Evolutionary conservation across 2,888 invertebrate genomes (phyloP), one percentile per base, ranked within the genome.

Genomic region (Epinotia ramella): DNA sequence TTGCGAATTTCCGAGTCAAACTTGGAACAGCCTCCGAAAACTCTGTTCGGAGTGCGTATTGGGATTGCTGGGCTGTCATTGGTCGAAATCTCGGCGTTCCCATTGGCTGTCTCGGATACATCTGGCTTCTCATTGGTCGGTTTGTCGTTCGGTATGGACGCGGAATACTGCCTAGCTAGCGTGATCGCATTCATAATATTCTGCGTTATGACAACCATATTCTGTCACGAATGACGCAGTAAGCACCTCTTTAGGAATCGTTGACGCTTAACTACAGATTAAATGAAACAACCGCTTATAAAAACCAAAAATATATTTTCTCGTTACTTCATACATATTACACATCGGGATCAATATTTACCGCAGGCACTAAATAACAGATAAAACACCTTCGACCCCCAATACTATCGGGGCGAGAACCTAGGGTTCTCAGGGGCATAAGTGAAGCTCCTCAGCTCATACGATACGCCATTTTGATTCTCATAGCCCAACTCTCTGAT

Each of bases 371-470:
- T 82, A 81, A 80, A 77, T 77, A 79, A 80, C 78, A 80, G 77
- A 78, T 78, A 77, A 74, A 78, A 77, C 67, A 49, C 59, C 65
- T 67, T 73, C 71, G n/a, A 53, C n/a, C 77, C 79, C 79, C 77
- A 78, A 79, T 78, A 88, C 88, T 95, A 95, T 78, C 95, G 93
- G 77, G 97, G 97, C 76, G 98, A 98, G 93, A 97, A 98, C 88
- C 96, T 97, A 40, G 98, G 98, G 91, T 98, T 97, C 78, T 96
- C 96, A n/a, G 98, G 98, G 77, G 97, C 97, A 85, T 97, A 97
- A 33, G 97, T 97, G 90, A 98, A 98, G 83, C 98, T 98, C 78
- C 98, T 95, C 80, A 98, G 91, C 87, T 98, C 98, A 87, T 98
- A 98, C 33, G 97, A 96, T 79, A 96, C 95, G 79, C 96, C 97